phyloP scores from a whole-genome alignment of 2,888 invertebrate genomes.

The Mythimna ferrago region DNA sequence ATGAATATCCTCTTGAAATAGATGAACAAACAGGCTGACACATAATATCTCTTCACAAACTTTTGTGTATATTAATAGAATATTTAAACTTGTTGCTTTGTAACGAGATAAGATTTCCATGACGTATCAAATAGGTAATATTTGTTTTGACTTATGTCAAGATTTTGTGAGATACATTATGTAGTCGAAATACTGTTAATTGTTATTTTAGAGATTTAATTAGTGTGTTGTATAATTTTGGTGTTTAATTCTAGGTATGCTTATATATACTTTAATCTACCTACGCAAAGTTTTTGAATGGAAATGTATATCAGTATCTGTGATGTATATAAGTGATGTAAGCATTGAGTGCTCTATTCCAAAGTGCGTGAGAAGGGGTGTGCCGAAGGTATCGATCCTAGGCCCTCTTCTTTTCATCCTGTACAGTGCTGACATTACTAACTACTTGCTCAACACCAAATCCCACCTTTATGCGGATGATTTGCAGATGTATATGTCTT shows the following conservation, averaged over 20 bases:
- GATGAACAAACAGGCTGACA: constrained; percentile 11
- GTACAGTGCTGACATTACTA: too few relatives aligned
- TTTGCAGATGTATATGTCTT: too few relatives aligned
- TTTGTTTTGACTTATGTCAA: constrained; percentile 40
- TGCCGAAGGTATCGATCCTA: too few relatives aligned
- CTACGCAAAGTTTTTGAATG: neutral
- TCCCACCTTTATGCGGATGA: too few relatives aligned
- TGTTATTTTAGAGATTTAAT: constrained; percentile 6
- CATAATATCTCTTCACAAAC: neutral
- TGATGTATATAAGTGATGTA: too few relatives aligned
- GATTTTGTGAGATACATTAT: constrained; percentile 17
- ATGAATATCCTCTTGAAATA: constrained; percentile 1
- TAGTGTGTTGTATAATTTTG: constrained; percentile 8
- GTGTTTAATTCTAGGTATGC: neutral
- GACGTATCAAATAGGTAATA: constrained; percentile 40
- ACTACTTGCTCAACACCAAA: too few relatives aligned
- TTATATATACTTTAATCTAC: neutral
- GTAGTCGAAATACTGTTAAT: constrained; percentile 12
- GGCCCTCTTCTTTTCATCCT: too few relatives aligned
- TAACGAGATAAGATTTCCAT: constrained; percentile 52
- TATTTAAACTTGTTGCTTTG: constrained; percentile 34
- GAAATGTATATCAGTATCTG: neutral
- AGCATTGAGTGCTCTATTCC: too few relatives aligned
- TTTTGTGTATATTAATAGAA: constrained; percentile 37
- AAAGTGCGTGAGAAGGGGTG: too few relatives aligned